Percentiles rank a stretch among this genome's conserved stretches.
Conservation (phyloP, 2,888 invertebrate species). For the Chrysolina americana region DNA sequence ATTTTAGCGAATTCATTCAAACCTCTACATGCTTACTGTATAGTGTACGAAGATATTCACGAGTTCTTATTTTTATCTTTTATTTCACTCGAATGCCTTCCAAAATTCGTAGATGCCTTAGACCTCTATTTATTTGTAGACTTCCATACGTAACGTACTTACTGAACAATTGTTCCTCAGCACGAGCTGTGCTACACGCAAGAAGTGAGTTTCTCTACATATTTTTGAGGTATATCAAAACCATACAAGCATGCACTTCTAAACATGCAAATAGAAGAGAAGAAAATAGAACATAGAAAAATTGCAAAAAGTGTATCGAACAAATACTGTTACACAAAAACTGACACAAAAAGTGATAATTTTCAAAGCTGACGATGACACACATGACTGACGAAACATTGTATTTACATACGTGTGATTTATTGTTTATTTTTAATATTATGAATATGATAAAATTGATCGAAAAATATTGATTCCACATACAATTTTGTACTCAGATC, state of each 20-base stretch:
- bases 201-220: conserved; percentile 23
- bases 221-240: conserved; percentile 54
- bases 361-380: conserved; percentile 41
- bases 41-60: too few relatives aligned
- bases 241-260: conserved; percentile 58
- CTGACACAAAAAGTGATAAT: conserved; percentile 60
- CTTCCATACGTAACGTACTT: neutral
- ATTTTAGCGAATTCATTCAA: too few relatives aligned
- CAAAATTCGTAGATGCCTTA: neutral
- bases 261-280: conserved; percentile 64
- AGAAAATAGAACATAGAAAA: conserved; percentile 62
- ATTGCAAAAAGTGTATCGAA: conserved; percentile 63
- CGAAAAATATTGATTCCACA: conserved; percentile 47
- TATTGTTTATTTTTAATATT: neutral
- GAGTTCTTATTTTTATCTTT: neutral
- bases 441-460: conserved; percentile 26
- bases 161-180: neutral
- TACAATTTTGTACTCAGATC: conserved; percentile 31
- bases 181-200: conserved; percentile 11
- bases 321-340: conserved; percentile 60
- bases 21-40: too few relatives aligned
- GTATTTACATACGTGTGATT: conserved; percentile 5
- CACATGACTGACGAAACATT: conserved; percentile 21
- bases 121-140: neutral
- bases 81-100: neutral